Evolutionary conservation across 2,113 vertebrate genomes (phyloP).

Genomic region (Scytalopus superciliaris): DNA sequence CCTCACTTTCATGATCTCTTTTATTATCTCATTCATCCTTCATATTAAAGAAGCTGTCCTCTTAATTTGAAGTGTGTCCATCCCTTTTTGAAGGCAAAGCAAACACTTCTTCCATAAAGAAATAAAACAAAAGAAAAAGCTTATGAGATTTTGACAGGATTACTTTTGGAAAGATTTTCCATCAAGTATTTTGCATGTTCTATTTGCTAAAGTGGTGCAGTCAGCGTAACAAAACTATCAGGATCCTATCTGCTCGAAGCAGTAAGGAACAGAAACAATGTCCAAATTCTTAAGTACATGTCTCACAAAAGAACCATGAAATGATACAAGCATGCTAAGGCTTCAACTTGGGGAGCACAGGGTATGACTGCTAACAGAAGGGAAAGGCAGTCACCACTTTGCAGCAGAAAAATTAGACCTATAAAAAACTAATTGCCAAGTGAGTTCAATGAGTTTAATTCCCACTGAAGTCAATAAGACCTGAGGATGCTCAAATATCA

Average conservation of each 20-base stretch:
- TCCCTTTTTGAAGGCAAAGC: background rate
- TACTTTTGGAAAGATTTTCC: background rate
- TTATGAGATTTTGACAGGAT: background rate
- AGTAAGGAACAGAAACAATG: background rate
- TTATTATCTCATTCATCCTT: background rate
- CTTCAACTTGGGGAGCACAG: background rate
- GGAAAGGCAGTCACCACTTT: background rate
- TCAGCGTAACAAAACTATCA: background rate
- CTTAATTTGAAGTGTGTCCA: background rate
- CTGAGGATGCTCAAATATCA: background rate
- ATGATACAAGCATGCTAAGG: background rate
- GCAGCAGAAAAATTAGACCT: constrained; percentile 9
- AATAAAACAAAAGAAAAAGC: background rate
- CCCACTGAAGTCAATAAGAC: background rate
- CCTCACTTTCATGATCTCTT: background rate
- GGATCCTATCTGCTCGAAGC: background rate
- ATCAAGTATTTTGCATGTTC: background rate
- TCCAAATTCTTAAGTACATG: background rate
- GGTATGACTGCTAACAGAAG: background rate
- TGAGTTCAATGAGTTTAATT: constrained; percentile 9
- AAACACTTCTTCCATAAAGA: background rate
- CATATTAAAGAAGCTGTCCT: background rate
- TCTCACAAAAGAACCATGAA: background rate
- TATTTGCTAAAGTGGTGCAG: background rate
- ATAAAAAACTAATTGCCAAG: background rate